A percentile compares a stretch with the other conserved stretches of the same genome.
Evolutionary conservation across 1,140 invertebrate species (phyloP).

Genomic region (Hesperophylax magnus): DNA sequence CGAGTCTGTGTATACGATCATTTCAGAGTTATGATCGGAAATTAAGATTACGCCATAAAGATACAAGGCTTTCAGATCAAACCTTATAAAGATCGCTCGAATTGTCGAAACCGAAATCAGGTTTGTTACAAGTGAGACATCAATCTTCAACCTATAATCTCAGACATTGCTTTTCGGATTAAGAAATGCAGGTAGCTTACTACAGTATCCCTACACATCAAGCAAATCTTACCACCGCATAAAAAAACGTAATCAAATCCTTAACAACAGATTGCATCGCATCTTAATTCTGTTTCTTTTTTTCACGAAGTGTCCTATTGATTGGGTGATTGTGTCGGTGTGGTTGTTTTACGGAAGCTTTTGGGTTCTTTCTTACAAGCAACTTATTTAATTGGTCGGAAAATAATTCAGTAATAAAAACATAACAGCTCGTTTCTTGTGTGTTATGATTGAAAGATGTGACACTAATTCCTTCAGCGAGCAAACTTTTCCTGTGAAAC

Average conservation of each 20-base stretch:
- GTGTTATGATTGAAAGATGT: constrained; percentile 16
- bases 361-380: background rate
- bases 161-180: constrained; percentile 16
- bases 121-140: constrained; percentile 26
- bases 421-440: constrained; percentile 6
- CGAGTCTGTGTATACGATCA: no score
- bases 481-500: background rate
- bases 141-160: constrained; percentile 25
- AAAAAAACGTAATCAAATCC: background rate
- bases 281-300: background rate
- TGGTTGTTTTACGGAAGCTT: background rate
- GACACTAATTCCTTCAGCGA: constrained; percentile 10
- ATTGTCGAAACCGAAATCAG: constrained; percentile 29
- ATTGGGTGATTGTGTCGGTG: background rate
- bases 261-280: no score
- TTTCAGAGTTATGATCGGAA: constrained; percentile 10
- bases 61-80: background rate
- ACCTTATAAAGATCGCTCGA: constrained; percentile 8
- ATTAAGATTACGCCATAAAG: constrained; percentile 11
- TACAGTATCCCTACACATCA: background rate
- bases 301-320: background rate
- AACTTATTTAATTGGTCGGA: constrained; percentile 29
- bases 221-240: background rate
- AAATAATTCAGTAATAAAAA: constrained; percentile 31
- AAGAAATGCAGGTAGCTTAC: background rate